These are phyloP conservation scores for Micropoecilia bifurca DNA, from an alignment of 2,797 vertebrate genomes.

Conservation along the genomic window DNA sequence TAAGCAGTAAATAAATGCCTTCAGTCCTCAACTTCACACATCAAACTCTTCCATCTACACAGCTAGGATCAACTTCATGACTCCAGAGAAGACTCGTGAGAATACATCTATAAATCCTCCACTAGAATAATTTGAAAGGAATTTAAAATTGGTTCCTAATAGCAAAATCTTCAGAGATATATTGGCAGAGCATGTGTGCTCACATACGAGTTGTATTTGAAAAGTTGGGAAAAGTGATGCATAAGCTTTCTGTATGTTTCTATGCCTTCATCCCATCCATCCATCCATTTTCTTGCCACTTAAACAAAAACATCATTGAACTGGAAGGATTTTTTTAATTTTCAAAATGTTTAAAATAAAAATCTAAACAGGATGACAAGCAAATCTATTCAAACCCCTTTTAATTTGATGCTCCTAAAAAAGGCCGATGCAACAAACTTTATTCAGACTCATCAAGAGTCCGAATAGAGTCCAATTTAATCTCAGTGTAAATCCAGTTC, in stretches of 20 bases:
- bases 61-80: conserved; percentile 13
- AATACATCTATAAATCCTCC: conserved; percentile 38
- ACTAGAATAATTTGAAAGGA: conserved; percentile 27
- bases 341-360: neutral
- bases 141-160: conserved; percentile 27
- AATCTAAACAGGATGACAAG: neutral
- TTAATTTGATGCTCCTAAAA: neutral
- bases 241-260: neutral
- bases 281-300: too few species aligned
- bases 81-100: conserved; percentile 16
- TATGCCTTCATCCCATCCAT: too few species aligned
- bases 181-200: neutral
- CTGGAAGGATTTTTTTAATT: neutral
- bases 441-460: neutral
- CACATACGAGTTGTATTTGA: neutral
- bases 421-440: neutral
- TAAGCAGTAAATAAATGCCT: conserved; percentile 27
- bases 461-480: neutral
- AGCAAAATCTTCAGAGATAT: neutral
- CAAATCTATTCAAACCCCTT: neutral
- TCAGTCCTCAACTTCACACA: conserved; percentile 16
- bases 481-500: neutral
- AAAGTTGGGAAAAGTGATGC: neutral
- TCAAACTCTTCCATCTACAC: conserved; percentile 10
- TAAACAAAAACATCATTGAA: neutral